Evolutionary conservation across 1,140 invertebrate genomes (phyloP), one percentile per base, ranked within the genome.

Genomic region (Dolichoris vasculosae): DNA sequence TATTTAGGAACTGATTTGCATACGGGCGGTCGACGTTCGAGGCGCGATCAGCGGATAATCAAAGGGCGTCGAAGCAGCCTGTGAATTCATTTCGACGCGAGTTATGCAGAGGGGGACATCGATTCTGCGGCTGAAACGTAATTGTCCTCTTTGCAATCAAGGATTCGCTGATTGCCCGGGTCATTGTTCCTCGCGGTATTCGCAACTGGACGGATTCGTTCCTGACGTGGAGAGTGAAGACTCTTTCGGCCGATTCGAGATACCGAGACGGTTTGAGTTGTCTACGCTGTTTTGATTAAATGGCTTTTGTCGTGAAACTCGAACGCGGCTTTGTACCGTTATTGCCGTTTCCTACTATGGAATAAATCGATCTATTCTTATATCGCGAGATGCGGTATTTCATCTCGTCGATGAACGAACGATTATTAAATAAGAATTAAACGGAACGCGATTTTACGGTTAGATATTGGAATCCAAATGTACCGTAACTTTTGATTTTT

Each of bases 1-100:
- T 84, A 84, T 84, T 84, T 84, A 78, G 59, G 30, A 67, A 78
- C 51, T 26, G 82, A 78, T 84, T 83, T 83, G 76, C 71, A 76
- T 83, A 55, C 71, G 71, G 71, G 38, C 2, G 43, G 63, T 17
- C 17, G 23, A 59, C 30, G 32, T 43, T n/a, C n/a, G 13, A 79
- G 7, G 17, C 2, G 13, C 82, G 51, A 76, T 59, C 59, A 26
- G 59, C 38, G 51, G 11, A 78, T 63, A 83, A 77, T 83, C 82
- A 64, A 76, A 77, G 38, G 69, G 13, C 30, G 8, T 2, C 35
- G 1, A 4, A 11, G n/a, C 11, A 6, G 0, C 26, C 0, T 3
- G 51, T 55, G 75, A 82, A 82, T 82, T 82, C 71, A 75, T 59
- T 59, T 40, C 30, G n/a, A 35, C 40, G 48, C 38, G 30, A 43